Percentiles rank a stretch among this genome's conserved stretches.
These are phyloP conservation scores for Corynorhinus townsendii DNA, from an alignment of 2,113 vertebrate species.

Conservation along the genomic window DNA sequence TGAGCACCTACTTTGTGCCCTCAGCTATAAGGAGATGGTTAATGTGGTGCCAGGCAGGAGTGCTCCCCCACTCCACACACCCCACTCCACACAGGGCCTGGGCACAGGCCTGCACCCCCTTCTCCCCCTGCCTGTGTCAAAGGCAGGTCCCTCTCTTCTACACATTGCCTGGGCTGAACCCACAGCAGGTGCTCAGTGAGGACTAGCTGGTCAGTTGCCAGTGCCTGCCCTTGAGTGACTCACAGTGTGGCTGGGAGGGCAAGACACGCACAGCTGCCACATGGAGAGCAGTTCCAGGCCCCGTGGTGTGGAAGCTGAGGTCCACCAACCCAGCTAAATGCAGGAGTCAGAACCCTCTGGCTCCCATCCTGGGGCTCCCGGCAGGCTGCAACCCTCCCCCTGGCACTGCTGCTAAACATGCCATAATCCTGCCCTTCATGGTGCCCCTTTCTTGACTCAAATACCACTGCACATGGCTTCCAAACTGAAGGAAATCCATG, in stretches of 20 bases:
- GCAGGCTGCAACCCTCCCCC: neutral
- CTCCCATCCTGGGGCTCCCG: neutral
- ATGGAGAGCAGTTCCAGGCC: neutral
- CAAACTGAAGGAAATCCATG: neutral
- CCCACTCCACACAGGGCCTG: too few species aligned
- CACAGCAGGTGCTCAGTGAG: neutral
- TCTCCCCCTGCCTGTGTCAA: neutral
- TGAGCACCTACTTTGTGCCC: neutral
- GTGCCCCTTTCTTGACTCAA: neutral
- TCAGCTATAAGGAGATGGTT: neutral
- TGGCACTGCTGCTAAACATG: neutral
- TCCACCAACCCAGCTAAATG: neutral
- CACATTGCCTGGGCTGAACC: neutral
- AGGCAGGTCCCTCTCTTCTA: neutral
- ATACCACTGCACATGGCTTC: neutral
- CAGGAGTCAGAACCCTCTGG: neutral
- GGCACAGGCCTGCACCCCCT: too few species aligned
- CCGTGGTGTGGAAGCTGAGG: neutral
- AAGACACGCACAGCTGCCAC: neutral
- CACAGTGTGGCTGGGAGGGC: neutral
- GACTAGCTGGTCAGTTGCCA: neutral
- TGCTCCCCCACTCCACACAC: too few species aligned
- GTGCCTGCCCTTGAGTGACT: neutral
- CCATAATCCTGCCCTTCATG: neutral
- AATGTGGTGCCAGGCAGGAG: neutral